Base-by-base conservation (phyloP, 2,888 invertebrate genomes). In the Harmothoe impar region DNA sequence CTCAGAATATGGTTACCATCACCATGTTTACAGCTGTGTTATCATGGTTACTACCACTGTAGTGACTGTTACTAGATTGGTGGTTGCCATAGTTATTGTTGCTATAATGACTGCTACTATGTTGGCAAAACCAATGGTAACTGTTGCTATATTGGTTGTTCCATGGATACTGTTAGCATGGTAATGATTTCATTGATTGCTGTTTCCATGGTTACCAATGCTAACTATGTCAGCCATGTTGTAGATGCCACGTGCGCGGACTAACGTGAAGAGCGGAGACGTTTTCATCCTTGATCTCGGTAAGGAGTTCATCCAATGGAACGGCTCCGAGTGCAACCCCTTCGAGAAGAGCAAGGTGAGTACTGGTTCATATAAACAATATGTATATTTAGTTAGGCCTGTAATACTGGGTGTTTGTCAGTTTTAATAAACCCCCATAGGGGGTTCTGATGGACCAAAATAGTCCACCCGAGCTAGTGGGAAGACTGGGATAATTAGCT, bases 231-330 rank as follows among this genome's bases (percentile, higher is more conserved):
- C 31, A 7, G 77, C 31, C 77, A 77, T 86, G 1, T 86, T 86
- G 52, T 54, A 86, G 86, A 86, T 54, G 29, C 86, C 86, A 17
- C 86, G 86, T 31, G 91, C 92, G 12, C 77, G 90, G 35, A 72
- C 35, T 43, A 81, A 89, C 20, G 68, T 96, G 51, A 94, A 93
- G 52, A 91, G 92, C 31, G 93, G 89, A 51, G 95, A 95, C 92
- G 95, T 95, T 0, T 95, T 93, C 90, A 94, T 95, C 35, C 92
- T 95, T 52, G 95, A 95, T 90, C 35, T 92, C 10, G 95, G 95
- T 7, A 88, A 92, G 12, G 91, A 90, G 20, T 91, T 94, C 20
- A 93, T 93, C 72, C 95, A 95, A 91, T 95, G 94, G 94, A 95
- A 95, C 91, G 95, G 95, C 0, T 72, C 72, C 15, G 91, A 92